Base-by-base conservation (phyloP, 2,797 vertebrate species). In the Hapalemur alaotrensis region DNA sequence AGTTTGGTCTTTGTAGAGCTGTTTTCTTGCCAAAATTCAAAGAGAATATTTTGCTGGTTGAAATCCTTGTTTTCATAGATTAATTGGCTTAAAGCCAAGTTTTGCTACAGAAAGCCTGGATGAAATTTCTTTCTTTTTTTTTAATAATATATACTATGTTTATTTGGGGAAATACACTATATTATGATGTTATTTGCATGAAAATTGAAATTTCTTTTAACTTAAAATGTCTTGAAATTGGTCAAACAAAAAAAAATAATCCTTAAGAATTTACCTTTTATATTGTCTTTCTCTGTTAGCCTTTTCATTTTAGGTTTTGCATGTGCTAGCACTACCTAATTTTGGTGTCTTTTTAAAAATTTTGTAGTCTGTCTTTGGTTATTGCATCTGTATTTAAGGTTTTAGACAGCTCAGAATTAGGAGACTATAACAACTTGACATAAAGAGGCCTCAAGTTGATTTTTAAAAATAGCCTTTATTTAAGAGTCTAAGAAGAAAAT, bases 21-120 rank as follows among this genome's bases (percentile, higher is more conserved):
- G 25, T 93, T 91, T 93, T 87, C 54, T 78, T 96, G 95, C 87
- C 95, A 97, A 32, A 97, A 83, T 78, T 80, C n/a, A 69, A 84
- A 95, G 91, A 81, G 91, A 94, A 70, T 86, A 81, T 94, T 97
- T 96, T 94, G 41, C 84, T 72, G 59, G 87, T 75, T 82, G 35
- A 89, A 90, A 54, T 59, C 54, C 25, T 95, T 81, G 22, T 96
- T 93, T 97, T 87, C 30, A 78, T 86, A 70, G 61, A 84, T 95
- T 69, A 63, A 0, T 54, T 96, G 94, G 38, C n/a, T 35, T 57
- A 61, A 28, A 76, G 92, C 93, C 95, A 93, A 50, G 57, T 95
- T 91, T 93, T 70, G 8, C 11, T 46, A 20, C 28, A 30, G 30
- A 63, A 17, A 32, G 11, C 48, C 43, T 80, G 72, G 28, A 54